These are phyloP conservation scores for Stenodera caucasica DNA, from an alignment of 2,888 invertebrate genomes.

Conservation along the genomic window DNA sequence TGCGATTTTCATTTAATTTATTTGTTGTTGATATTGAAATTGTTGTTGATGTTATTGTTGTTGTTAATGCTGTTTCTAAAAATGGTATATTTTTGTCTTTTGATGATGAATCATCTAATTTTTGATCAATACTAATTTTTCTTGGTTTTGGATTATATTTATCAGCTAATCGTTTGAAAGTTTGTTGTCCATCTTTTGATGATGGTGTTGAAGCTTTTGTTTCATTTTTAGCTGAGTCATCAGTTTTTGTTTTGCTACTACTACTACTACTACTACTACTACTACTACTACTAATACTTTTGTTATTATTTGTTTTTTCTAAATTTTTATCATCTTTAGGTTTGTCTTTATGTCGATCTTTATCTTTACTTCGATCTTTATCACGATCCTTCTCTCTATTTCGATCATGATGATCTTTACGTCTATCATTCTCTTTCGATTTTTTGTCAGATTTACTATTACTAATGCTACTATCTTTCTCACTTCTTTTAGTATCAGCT, in stretches of 20 bases:
- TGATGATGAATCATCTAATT: constrained; percentile 27
- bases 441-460: constrained; percentile 10
- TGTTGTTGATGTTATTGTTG: constrained; percentile 2
- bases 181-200: constrained; percentile 4
- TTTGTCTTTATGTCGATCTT: constrained; percentile 9
- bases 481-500: constrained; percentile 17
- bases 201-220: not conserved
- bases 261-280: not conserved
- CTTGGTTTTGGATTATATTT: constrained; percentile 57
- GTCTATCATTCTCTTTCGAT: constrained; percentile 19
- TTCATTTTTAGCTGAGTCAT: not conserved
- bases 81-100: not conserved
- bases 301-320: constrained; percentile 40
- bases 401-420: constrained; percentile 15
- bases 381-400: constrained; percentile 20
- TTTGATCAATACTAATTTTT: constrained; percentile 35
- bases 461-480: constrained; percentile 14
- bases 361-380: constrained; percentile 12
- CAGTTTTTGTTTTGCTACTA: constrained; percentile 13
- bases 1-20: not conserved
- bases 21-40: not conserved
- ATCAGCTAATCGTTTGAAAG: constrained; percentile 51
- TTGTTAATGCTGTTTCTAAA: not conserved
- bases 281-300: constrained; percentile 28
- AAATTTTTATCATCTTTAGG: constrained; percentile 18